Conservation (phyloP, 2,113 vertebrate genomes). For the Camelus dromedarius region DNA sequence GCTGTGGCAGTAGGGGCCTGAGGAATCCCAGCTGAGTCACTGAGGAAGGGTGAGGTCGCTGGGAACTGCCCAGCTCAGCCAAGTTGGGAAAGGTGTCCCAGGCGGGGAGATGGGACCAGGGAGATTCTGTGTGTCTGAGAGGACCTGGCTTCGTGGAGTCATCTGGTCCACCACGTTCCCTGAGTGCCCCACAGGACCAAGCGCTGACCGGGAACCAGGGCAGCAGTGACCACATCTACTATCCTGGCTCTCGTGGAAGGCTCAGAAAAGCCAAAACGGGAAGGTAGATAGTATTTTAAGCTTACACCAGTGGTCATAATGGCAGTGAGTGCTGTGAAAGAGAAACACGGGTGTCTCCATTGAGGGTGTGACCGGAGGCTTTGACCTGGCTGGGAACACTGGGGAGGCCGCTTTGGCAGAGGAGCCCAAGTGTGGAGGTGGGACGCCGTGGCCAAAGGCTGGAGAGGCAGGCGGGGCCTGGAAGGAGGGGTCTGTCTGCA, state of each 20-base stretch:
- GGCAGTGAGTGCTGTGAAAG: background rate
- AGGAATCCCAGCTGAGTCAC: background rate
- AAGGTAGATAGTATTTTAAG: background rate
- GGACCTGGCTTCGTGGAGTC: background rate
- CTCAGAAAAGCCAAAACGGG: background rate
- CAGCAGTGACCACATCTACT: fast-evolving
- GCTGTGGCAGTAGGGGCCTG: fast-evolving
- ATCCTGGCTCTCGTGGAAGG: background rate
- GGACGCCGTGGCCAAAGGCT: background rate
- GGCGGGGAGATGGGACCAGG: background rate
- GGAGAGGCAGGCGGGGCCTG: background rate
- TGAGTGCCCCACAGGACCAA: no score
- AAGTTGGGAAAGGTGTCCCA: background rate
- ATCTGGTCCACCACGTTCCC: background rate
- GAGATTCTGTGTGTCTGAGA: background rate
- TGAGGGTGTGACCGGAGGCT: background rate
- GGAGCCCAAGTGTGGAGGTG: background rate
- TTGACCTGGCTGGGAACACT: background rate
- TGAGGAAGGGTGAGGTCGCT: background rate
- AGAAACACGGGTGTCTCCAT: background rate
- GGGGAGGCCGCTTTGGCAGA: background rate
- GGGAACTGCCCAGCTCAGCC: background rate
- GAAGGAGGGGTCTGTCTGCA: background rate
- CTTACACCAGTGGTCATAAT: background rate
- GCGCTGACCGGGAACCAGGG: background rate